A percentile compares a stretch with the other conserved stretches of the same genome.
Conservation (phyloP, 1,140 invertebrate species). For the Atta colombica region DNA sequence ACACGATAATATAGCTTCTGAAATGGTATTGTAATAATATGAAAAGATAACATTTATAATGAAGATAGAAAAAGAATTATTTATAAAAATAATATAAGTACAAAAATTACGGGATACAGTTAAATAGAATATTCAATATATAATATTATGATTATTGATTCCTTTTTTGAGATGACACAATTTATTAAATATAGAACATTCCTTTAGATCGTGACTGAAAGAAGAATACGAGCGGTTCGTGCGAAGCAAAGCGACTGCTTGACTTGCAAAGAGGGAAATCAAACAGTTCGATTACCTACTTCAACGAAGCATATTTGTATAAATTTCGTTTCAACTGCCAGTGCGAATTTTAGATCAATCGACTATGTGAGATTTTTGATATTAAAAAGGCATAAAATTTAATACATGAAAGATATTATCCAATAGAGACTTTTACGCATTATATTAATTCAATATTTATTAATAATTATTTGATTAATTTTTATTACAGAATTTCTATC, state of each 20-base stretch:
- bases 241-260: slow-evolving; percentile 14
- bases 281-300: slow-evolving; percentile 55
- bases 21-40: neutral
- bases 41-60: neutral
- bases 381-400: slow-evolving; percentile 28
- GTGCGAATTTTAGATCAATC: neutral
- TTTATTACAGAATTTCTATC: neutral
- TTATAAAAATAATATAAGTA: neutral
- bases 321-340: slow-evolving; percentile 40
- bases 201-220: neutral
- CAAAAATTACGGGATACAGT: neutral
- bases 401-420: neutral
- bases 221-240: neutral
- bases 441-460: neutral
- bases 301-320: slow-evolving; percentile 42
- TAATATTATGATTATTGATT: neutral
- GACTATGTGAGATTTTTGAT: neutral
- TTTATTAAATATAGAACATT: neutral
- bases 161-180: neutral
- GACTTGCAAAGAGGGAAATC: slow-evolving; percentile 55
- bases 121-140: slow-evolving; percentile 25
- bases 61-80: neutral
- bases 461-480: neutral
- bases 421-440: neutral
- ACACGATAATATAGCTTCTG: slow-evolving; percentile 45